phyloP scores from a whole-genome alignment of 2,888 invertebrate genomes.

The Belgica antarctica region DNA sequence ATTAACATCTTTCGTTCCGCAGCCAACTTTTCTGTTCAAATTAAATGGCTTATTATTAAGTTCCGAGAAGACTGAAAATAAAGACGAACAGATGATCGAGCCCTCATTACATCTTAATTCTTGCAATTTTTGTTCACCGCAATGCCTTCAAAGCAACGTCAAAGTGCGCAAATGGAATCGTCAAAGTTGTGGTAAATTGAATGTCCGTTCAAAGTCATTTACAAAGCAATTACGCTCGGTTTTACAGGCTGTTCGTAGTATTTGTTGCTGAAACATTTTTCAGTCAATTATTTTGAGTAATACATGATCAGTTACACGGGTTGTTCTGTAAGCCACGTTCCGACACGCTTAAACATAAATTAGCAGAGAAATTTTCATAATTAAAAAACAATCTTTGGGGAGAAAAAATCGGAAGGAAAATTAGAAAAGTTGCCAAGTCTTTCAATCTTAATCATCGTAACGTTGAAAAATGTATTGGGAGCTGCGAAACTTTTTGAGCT shows the following conservation, averaged over 20 bases:
- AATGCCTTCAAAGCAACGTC: neutral
- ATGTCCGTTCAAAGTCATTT: no score
- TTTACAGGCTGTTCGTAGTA: no score
- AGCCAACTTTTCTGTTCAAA: neutral
- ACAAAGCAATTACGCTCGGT: no score
- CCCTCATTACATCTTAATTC: neutral
- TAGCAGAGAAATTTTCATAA: no score
- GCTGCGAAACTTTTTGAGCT: neutral
- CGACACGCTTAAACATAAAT: no score
- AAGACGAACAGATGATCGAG: neutral
- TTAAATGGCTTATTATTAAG: neutral
- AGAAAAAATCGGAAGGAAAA: neutral
- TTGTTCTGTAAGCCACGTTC: no score
- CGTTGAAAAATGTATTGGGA: neutral
- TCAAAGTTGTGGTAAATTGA: neutral
- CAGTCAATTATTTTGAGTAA: no score
- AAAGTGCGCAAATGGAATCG: neutral
- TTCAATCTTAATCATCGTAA: neutral
- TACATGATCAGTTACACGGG: no score
- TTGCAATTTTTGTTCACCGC: neutral
- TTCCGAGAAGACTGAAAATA: neutral
- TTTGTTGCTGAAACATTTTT: no score
- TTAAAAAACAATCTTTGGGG: neutral
- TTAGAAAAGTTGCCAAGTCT: neutral
- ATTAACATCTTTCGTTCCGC: slow-evolving; percentile 29